Evolutionary conservation across 2,113 vertebrate genomes (phyloP).

Genomic region (Silurus meridionalis): DNA sequence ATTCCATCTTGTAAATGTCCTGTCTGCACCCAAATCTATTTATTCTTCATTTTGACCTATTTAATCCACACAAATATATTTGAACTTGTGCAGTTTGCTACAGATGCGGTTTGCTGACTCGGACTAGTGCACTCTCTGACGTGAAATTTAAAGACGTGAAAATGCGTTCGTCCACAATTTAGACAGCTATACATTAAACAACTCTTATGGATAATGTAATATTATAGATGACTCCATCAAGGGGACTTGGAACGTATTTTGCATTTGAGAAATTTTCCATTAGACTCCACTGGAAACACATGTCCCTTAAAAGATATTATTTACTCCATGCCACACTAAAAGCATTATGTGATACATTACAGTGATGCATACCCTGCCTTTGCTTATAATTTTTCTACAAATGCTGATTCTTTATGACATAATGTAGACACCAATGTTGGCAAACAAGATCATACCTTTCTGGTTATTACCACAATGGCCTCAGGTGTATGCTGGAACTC

Average conservation of each 20-base stretch:
- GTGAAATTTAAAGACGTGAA: too few relatives aligned
- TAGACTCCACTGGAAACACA: background rate
- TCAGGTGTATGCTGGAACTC: constrained; percentile 3
- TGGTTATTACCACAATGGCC: background rate
- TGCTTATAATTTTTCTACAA: background rate
- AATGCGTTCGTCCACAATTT: background rate
- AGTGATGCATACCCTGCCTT: background rate
- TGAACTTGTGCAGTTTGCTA: too few relatives aligned
- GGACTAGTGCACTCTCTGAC: too few relatives aligned
- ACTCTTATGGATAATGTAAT: background rate
- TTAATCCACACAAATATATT: too few relatives aligned
- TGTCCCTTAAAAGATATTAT: background rate
- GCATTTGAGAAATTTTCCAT: background rate
- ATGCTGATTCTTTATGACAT: background rate
- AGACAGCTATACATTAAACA: background rate
- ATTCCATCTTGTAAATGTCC: too few relatives aligned
- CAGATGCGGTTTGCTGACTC: background rate
- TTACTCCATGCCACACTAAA: background rate
- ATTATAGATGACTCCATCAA: background rate
- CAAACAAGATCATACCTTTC: background rate
- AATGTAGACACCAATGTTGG: background rate
- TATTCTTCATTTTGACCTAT: too few relatives aligned
- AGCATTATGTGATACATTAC: background rate
- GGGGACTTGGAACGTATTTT: background rate
- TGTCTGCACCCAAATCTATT: too few relatives aligned